A percentile compares a stretch with the other conserved stretches of the same genome.
phyloP scores from a whole-genome alignment of 2,888 invertebrate genomes.

The Cataglyphis livida region DNA sequence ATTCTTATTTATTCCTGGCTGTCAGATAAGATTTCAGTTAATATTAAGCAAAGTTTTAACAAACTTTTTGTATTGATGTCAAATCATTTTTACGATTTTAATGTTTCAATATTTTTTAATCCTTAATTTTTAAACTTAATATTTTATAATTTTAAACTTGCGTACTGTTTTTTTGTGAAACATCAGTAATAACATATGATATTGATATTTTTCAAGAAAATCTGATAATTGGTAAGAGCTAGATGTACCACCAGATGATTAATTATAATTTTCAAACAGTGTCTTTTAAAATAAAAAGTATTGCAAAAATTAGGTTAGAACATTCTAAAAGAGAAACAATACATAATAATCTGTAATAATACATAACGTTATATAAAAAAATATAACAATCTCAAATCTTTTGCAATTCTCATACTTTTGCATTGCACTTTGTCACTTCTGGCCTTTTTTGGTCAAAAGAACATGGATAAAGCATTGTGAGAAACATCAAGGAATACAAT shows the following conservation, averaged over 20 bases:
- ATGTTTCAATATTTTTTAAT: background rate
- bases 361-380: background rate
- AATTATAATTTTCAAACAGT: background rate
- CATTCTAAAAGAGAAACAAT: background rate
- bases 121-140: background rate
- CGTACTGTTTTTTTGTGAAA: background rate
- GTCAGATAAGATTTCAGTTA: background rate
- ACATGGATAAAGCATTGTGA: background rate
- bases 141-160: background rate
- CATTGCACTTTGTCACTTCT: conserved; percentile 7
- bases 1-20: background rate
- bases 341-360: background rate
- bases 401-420: background rate
- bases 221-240: background rate
- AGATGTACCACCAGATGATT: background rate
- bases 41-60: background rate
- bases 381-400: background rate
- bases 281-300: background rate
- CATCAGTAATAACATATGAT: background rate
- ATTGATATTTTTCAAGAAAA: background rate
- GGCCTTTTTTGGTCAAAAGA: background rate
- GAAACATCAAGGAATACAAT: background rate
- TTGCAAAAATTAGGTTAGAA: background rate
- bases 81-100: background rate
- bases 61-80: background rate